A percentile compares a stretch with the other conserved stretches of the same genome.
Conservation (phyloP, 2,113 vertebrate species). For the Steatornis caripensis region DNA sequence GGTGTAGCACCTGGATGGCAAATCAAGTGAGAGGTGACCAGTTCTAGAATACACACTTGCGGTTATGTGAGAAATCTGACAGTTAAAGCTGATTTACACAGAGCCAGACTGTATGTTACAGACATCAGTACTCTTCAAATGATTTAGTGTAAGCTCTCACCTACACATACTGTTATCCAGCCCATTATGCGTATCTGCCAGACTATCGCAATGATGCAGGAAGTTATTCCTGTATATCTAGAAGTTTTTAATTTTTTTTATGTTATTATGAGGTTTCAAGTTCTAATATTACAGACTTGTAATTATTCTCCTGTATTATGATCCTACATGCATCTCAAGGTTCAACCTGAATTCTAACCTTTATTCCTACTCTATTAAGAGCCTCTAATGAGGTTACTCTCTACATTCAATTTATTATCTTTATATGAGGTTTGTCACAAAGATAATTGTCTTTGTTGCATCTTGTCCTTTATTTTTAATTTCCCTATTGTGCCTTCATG, state of each 20-base stretch:
- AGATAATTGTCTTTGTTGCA: neutral
- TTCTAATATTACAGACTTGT: neutral
- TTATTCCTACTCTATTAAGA: neutral
- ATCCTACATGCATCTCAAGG: neutral
- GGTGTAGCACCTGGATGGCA: neutral
- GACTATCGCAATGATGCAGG: neutral
- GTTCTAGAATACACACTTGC: neutral
- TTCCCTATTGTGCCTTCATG: neutral
- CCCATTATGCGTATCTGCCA: rapidly evolving
- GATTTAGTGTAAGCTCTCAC: neutral
- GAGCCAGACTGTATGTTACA: neutral
- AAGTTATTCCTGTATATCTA: neutral
- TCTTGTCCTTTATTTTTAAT: neutral
- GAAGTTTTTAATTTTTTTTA: neutral
- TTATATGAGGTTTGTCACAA: neutral
- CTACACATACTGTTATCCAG: neutral
- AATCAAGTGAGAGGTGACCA: neutral
- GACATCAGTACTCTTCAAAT: neutral
- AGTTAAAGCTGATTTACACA: neutral
- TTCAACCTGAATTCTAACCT: neutral
- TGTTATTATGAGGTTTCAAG: neutral
- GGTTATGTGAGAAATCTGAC: neutral
- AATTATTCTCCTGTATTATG: neutral
- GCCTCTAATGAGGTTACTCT: neutral
- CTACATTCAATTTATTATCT: neutral